phyloP scores from a whole-genome alignment of 2,888 invertebrate species.

The Caenorhabditis becei region DNA sequence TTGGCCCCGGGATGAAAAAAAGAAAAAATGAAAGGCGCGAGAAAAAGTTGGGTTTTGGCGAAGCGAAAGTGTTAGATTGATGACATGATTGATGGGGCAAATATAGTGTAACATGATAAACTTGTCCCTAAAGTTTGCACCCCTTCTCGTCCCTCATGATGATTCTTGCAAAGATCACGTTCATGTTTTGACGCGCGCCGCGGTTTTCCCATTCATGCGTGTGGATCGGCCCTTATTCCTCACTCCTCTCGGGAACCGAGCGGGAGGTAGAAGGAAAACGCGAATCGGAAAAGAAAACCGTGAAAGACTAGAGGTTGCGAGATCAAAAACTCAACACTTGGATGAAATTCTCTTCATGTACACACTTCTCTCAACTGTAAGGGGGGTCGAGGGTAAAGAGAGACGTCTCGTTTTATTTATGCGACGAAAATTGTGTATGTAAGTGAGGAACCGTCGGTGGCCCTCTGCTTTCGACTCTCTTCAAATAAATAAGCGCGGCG shows the following conservation, averaged over 20 bases:
- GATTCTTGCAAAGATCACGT: slow-evolving; percentile 34
- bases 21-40: slow-evolving; percentile 27
- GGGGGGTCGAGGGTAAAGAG: not conserved
- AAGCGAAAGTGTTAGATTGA: slow-evolving; percentile 51
- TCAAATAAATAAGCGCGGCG: slow-evolving; percentile 25
- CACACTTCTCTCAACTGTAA: slow-evolving; percentile 17
- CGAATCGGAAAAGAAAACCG: slow-evolving; percentile 13
- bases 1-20: not conserved
- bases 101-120: slow-evolving; percentile 47
- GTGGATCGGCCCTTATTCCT: slow-evolving; percentile 23
- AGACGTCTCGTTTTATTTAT: slow-evolving; percentile 12
- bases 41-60: slow-evolving; percentile 12
- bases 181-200: not conserved
- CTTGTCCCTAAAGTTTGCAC: slow-evolving; percentile 37
- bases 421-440: slow-evolving; percentile 20
- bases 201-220: slow-evolving; percentile 35
- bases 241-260: not conserved
- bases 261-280: slow-evolving; percentile 1
- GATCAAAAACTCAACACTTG: slow-evolving; percentile 50
- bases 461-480: slow-evolving; percentile 21
- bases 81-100: slow-evolving; percentile 29
- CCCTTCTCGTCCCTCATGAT: slow-evolving; percentile 3
- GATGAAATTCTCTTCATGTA: slow-evolving; percentile 22
- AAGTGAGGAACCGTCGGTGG: slow-evolving; percentile 18
- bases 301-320: not conserved